Percentiles rank a stretch among this genome's conserved stretches.
phyloP scores from a whole-genome alignment of 2,888 invertebrate species.

The Abscondita cerata region DNA sequence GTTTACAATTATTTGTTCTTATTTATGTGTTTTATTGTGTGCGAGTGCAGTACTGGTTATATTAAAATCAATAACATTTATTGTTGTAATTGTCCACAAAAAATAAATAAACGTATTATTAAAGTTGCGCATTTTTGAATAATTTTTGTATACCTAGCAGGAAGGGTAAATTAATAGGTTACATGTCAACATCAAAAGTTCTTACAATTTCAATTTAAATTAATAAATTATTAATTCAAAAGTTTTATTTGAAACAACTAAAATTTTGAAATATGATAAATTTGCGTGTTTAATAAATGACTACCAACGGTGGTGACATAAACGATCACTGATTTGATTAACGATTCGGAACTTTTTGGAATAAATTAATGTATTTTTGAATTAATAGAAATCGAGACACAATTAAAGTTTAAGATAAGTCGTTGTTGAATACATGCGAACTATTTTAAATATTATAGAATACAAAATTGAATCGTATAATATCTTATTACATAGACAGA shows the following conservation, averaged over 20 bases:
- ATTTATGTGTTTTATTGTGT: conserved; percentile 59
- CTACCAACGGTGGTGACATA: conserved; percentile 25
- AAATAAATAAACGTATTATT: conserved; percentile 54
- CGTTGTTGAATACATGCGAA: too few species aligned
- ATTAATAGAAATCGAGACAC: too few species aligned
- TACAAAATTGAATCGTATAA: background rate
- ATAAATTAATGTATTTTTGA: too few species aligned
- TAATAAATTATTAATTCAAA: conserved; percentile 9
- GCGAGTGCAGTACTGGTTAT: conserved; percentile 54
- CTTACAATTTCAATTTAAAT: conserved; percentile 1
- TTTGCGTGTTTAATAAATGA: conserved; percentile 26
- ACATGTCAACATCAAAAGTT: too few species aligned
- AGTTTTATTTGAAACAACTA: background rate
- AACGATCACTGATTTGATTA: conserved; percentile 9
- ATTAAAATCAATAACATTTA: conserved; percentile 58
- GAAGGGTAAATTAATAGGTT: too few species aligned
- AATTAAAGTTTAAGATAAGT: too few species aligned
- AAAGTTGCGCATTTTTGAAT: conserved; percentile 29
- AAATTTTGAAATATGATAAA: conserved; percentile 21
- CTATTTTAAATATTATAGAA: too few species aligned
- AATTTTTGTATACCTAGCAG: too few species aligned
- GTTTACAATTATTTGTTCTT: conserved; percentile 56
- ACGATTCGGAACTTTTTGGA: too few species aligned
- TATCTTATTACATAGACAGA: conserved; percentile 11
- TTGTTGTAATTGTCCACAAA: conserved; percentile 61